Percentiles rank a stretch among this genome's conserved stretches.
Conservation (phyloP, 2,888 invertebrate species). For the Synergus japonicus region DNA sequence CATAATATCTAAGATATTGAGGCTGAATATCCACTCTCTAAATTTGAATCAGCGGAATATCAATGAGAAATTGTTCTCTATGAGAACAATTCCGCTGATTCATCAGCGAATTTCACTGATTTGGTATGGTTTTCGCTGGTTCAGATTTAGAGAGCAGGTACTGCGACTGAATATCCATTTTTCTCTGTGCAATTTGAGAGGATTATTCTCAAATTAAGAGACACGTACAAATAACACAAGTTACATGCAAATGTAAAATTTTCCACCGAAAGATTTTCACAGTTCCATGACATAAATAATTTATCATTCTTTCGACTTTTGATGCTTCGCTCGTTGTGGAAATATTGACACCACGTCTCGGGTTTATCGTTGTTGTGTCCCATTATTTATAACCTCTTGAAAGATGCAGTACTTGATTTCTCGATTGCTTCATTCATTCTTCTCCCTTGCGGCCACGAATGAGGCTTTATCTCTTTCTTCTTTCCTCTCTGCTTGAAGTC, state of each 20-base stretch:
- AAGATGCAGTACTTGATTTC: conserved; percentile 21
- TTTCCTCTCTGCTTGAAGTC: conserved; percentile 27
- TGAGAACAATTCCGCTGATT: too few species aligned
- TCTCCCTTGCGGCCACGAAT: neutral
- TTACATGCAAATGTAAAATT: conserved; percentile 1
- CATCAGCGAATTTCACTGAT: too few species aligned
- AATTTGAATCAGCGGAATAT: too few species aligned
- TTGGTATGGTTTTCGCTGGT: too few species aligned
- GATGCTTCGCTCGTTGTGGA: conserved; percentile 16
- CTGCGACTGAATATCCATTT: too few species aligned
- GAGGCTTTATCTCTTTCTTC: conserved; percentile 32
- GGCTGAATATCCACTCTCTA: too few species aligned
- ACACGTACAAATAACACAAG: too few species aligned
- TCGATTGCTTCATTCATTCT: conserved; percentile 21
- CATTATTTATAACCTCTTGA: conserved; percentile 38
- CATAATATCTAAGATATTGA: too few species aligned
- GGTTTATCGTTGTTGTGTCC: conserved; percentile 31
- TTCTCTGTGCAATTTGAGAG: too few species aligned
- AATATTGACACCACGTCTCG: conserved; percentile 16
- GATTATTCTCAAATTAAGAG: too few species aligned
- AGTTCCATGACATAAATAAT: conserved; percentile 9
- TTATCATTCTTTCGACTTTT: conserved; percentile 22
- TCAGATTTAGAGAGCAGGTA: too few species aligned
- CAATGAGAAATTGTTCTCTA: too few species aligned
- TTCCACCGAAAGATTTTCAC: neutral